Percentiles rank a stretch among this genome's conserved stretches.
These are phyloP conservation scores for Cheilinus undulatus DNA, from an alignment of 2,113 vertebrate species.

Conservation along the genomic window DNA sequence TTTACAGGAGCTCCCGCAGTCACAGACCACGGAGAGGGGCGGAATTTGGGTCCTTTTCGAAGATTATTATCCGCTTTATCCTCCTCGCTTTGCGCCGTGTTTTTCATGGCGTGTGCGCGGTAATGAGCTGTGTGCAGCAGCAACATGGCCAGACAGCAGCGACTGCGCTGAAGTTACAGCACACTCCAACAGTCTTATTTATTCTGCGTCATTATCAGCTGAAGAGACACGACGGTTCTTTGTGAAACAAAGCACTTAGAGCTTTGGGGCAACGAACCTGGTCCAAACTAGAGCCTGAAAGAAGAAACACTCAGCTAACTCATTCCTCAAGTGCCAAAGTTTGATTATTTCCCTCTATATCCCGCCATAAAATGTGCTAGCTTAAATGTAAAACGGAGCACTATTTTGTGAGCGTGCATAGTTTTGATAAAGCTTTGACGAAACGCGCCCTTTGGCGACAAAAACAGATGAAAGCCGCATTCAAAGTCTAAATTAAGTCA, in stretches of 20 bases:
- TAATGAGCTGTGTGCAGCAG: slow-evolving; percentile 39
- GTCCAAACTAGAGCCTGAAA: background rate
- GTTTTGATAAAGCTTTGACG: no score
- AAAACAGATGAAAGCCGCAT: no score
- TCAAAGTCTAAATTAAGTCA: no score
- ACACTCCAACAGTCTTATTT: slow-evolving; percentile 24
- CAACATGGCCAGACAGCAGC: slow-evolving; percentile 62
- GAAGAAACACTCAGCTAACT: background rate
- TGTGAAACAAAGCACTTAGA: background rate
- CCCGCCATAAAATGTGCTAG: no score
- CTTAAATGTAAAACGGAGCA: no score
- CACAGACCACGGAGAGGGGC: background rate
- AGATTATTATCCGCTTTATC: background rate
- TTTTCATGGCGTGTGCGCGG: slow-evolving; percentile 36
- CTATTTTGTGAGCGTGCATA: no score
- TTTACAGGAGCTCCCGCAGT: background rate
- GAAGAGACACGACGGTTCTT: background rate
- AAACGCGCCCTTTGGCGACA: no score
- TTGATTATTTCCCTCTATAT: background rate
- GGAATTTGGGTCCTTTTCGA: background rate
- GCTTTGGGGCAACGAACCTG: background rate
- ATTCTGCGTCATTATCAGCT: slow-evolving; percentile 8
- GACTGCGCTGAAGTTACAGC: slow-evolving; percentile 45
- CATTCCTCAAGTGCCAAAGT: background rate
- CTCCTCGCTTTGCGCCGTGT: slow-evolving; percentile 36